A percentile compares a stretch with the other conserved stretches of the same genome.
Conservation (phyloP, 2,888 invertebrate genomes). For the Diplolepis rosae region DNA sequence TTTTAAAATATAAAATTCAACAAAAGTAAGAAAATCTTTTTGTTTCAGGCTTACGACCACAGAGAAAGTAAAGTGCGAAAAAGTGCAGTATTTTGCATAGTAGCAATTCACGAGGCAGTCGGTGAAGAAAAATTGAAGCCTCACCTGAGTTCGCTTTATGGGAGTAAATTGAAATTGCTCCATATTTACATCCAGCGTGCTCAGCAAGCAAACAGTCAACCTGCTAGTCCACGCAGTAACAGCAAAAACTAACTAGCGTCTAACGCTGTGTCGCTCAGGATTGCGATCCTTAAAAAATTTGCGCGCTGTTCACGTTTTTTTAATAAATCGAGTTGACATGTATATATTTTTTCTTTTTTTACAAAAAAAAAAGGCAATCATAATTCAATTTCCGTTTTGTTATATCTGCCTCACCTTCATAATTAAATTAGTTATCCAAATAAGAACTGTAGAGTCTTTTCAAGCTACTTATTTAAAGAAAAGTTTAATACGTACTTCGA, state of each 20-base stretch:
- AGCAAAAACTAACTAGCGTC: conserved; percentile 69
- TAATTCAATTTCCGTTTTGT: conserved; percentile 7
- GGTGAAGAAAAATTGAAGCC: conserved; percentile 91
- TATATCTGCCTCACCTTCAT: conserved; percentile 5
- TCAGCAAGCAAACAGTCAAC: conserved; percentile 73
- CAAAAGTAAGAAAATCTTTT: too few relatives aligned
- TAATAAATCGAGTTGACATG: conserved; percentile 28
- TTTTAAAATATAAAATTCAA: too few relatives aligned
- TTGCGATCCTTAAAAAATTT: conserved; percentile 68
- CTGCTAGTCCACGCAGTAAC: conserved; percentile 73
- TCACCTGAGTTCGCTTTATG: conserved; percentile 86
- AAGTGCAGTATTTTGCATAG: conserved; percentile 98
- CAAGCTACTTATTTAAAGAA: conserved; percentile 27
- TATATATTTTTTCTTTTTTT: conserved; percentile 29
- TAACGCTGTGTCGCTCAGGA: conserved; percentile 65
- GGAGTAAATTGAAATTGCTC: conserved; percentile 91
- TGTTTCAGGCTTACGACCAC: conserved; percentile 89
- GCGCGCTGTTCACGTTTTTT: conserved; percentile 51
- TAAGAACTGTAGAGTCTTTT: conserved; percentile 12
- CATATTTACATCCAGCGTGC: conserved; percentile 85
- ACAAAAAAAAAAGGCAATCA: background rate
- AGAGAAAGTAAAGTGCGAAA: conserved; percentile 94
- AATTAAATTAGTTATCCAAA: conserved; percentile 18
- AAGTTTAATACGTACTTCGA: conserved; percentile 30
- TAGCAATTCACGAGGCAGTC: conserved; percentile 91